phyloP scores from a whole-genome alignment of 2,888 invertebrate species.

The Cephus pygmeus region DNA sequence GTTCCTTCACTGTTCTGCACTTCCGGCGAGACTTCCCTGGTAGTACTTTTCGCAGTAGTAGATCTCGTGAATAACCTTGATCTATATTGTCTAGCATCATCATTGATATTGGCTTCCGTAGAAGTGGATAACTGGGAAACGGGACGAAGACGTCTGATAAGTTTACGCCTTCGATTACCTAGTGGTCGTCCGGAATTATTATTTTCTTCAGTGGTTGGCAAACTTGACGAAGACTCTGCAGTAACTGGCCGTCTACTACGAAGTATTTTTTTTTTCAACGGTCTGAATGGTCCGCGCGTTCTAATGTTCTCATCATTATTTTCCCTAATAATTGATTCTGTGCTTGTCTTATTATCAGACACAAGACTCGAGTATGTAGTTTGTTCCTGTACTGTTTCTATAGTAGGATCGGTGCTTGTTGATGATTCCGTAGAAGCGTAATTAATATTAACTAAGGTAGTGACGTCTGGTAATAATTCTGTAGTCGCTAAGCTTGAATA shows the following conservation, averaged over 20 bases:
- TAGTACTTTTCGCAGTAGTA: neutral
- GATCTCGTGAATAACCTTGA: neutral
- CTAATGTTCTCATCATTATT: neutral
- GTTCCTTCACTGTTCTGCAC: neutral
- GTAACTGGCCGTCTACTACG: slow-evolving; percentile 8
- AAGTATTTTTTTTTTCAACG: slow-evolving; percentile 16
- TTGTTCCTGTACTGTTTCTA: neutral
- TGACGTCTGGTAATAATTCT: neutral
- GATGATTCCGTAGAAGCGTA: neutral
- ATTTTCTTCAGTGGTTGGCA: neutral
- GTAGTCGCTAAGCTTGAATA: neutral
- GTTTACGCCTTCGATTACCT: slow-evolving; percentile 44
- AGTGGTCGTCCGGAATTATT: neutral
- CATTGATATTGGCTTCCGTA: neutral
- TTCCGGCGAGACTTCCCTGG: neutral
- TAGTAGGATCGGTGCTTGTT: neutral
- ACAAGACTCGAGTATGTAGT: neutral
- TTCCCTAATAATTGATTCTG: neutral
- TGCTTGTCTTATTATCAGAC: neutral
- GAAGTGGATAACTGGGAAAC: slow-evolving; percentile 3
- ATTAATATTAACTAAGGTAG: neutral
- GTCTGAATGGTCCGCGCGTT: slow-evolving; percentile 23
- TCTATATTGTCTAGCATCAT: neutral
- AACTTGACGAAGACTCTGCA: neutral
- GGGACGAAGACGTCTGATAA: slow-evolving; percentile 50